A percentile compares a stretch with the other conserved stretches of the same genome.
phyloP scores from a whole-genome alignment of 2,888 invertebrate genomes.

The Drosophila mulleri region DNA sequence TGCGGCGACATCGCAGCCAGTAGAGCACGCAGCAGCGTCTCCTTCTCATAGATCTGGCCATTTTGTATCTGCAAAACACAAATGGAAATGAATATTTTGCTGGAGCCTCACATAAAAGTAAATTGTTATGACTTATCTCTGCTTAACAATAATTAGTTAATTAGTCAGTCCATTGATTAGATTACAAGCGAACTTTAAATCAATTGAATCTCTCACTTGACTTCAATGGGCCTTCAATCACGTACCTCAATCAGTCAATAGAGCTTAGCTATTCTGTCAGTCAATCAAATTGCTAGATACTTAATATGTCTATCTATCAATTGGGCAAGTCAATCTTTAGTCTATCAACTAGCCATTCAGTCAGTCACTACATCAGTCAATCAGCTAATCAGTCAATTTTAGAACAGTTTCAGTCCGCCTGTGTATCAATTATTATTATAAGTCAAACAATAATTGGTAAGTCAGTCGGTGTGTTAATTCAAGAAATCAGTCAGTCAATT shows the following conservation, averaged over 20 bases:
- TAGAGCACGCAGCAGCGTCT: slow-evolving; percentile 88
- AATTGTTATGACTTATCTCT: slow-evolving; percentile 1
- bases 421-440: too few species aligned
- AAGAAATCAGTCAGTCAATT: not conserved
- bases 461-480: too few species aligned
- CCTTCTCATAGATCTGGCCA: slow-evolving; percentile 91
- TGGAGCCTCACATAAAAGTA: not conserved
- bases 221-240: not conserved
- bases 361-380: not conserved
- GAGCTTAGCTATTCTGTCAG: too few species aligned
- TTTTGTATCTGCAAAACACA: slow-evolving; percentile 86
- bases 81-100: not conserved
- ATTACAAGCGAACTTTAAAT: not conserved
- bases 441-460: too few species aligned
- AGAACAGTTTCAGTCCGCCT: too few species aligned
- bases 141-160: not conserved
- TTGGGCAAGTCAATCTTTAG: not conserved
- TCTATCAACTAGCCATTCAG: not conserved
- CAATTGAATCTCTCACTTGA: not conserved
- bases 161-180: not conserved
- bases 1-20: slow-evolving; percentile 88
- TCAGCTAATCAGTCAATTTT: too few species aligned
- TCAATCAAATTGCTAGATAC: not conserved
- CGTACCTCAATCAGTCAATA: not conserved
- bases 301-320: not conserved